A percentile compares a stretch with the other conserved stretches of the same genome.
phyloP scores from a whole-genome alignment of 1,140 invertebrate genomes.

The Dolichoris vasculosae region DNA sequence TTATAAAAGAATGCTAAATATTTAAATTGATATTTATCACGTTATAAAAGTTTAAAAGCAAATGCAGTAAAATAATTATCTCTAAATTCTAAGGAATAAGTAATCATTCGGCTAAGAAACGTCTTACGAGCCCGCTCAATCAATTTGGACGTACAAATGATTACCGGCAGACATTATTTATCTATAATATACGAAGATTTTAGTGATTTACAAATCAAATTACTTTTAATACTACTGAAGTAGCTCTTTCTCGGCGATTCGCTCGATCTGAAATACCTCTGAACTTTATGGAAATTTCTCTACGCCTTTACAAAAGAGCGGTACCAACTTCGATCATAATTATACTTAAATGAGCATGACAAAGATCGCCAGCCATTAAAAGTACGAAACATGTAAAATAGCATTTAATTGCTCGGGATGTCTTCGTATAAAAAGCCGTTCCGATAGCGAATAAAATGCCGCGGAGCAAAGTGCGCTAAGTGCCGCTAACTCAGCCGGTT shows the following conservation, averaged over 20 bases:
- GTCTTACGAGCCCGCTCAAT: not conserved
- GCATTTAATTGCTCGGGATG: conserved; percentile 28
- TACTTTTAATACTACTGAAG: conserved; percentile 39
- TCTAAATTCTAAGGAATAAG: conserved; percentile 4
- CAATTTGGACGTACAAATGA: not conserved
- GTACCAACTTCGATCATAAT: conserved; percentile 19
- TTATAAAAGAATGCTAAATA: conserved; percentile 28
- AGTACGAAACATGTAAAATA: not conserved
- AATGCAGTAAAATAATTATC: conserved; percentile 27
- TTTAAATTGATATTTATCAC: conserved; percentile 29
- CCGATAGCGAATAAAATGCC: not conserved
- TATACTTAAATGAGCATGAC: conserved; percentile 16
- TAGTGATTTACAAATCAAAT: not conserved
- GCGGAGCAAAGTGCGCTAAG: conserved; percentile 17
- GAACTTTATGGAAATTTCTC: not conserved
- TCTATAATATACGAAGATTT: not conserved
- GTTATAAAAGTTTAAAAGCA: conserved; percentile 5
- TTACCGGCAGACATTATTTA: not conserved
- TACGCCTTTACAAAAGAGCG: not conserved
- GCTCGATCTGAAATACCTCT: not conserved
- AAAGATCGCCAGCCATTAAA: conserved; percentile 9
- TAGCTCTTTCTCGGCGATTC: conserved; percentile 7
- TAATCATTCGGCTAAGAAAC: not conserved
- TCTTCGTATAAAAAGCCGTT: conserved; percentile 16
- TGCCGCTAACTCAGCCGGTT: conserved; percentile 52